Base-by-base conservation (phyloP, 30 jellyfish, hydroid and myxozoan genomes). In the Turritopsis dohrnii region DNA sequence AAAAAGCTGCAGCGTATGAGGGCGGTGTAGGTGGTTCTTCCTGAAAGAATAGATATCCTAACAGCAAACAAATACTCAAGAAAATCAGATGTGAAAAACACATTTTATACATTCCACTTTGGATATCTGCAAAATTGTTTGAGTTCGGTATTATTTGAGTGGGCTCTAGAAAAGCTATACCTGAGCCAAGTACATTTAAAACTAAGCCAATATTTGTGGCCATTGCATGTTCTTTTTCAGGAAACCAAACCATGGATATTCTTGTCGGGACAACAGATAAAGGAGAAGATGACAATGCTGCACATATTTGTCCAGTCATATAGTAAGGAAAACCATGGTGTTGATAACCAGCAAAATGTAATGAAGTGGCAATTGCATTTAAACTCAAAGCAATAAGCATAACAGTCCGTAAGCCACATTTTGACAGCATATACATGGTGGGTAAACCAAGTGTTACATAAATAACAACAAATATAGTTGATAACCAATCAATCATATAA, bases 401-500 rank as follows among this genome's bases (percentile, higher is more conserved):
- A 66, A 66, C 29, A n/a, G 76, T 66, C 30, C 30, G 28, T 22
- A 66, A n/a, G 8, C 76, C 76, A 66, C 7, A 17, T 28, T 53
- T 72, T 21, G 92, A 86, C 82, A 84, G 53, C 72, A 89, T 83
- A 5, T 82, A 80, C 26, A 94, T 77, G 53, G 93, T 90, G 7
- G 96, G 96, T 73, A 89, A 25, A 19, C 94, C 96, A 23, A 85
- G 65, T 25, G 82, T 71, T 21, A 91, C 85, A 28, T 79, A 84
- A 21, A 83, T 82, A 13, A 89, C 86, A 30, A 85, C 72, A 82
- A 82, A 89, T 19, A 89, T 76, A 91, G 82, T 81, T 17, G 94
- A 84, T 54, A 85, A 69, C 96, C 96, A 89, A 54, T 89, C 84
- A 31, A 89, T 93, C 20, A 66, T 29, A 53, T 29, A 52, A 23